A percentile compares a stretch with the other conserved stretches of the same genome.
These are phyloP conservation scores for Temnothorax ravouxi DNA, from an alignment of 2,888 invertebrate genomes.

Conservation along the genomic window DNA sequence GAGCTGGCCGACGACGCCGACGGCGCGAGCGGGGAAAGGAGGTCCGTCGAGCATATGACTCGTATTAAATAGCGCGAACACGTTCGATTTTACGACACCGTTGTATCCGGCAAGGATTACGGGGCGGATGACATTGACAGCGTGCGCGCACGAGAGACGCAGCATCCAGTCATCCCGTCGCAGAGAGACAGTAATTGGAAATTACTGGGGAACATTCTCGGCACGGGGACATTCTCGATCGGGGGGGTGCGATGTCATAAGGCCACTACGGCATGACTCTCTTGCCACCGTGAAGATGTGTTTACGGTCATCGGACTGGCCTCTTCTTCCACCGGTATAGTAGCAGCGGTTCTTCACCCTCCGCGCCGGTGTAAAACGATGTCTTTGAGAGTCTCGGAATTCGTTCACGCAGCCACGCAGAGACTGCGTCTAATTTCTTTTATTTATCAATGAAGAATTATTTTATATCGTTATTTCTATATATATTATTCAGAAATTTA, in stretches of 20 bases:
- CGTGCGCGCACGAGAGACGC: slow-evolving; percentile 10
- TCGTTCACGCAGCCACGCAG: background rate
- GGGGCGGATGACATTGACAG: slow-evolving; percentile 48
- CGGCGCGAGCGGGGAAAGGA: slow-evolving; percentile 5
- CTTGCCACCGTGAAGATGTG: slow-evolving; percentile 12
- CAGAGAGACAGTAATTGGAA: slow-evolving; percentile 67
- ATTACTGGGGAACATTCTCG: slow-evolving; percentile 55
- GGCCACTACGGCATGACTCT: slow-evolving; percentile 23
- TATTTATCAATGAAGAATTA: background rate
- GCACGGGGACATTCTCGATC: too few species aligned
- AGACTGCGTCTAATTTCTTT: background rate
- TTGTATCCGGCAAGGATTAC: slow-evolving; percentile 55
- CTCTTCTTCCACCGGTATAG: background rate
- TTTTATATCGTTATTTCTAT: background rate
- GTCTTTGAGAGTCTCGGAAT: background rate
- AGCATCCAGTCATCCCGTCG: slow-evolving; percentile 26
- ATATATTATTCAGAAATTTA: background rate
- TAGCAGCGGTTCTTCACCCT: slow-evolving; percentile 1
- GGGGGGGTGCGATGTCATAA: slow-evolving; percentile 49
- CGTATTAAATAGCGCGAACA: slow-evolving; percentile 53
- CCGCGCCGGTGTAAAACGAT: too few species aligned
- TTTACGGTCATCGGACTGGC: slow-evolving; percentile 59
- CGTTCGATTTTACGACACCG: slow-evolving; percentile 59
- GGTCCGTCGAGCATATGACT: slow-evolving; percentile 22
- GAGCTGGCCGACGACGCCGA: background rate